phyloP scores from a whole-genome alignment of 2,113 vertebrate genomes.

The Indri indri region DNA sequence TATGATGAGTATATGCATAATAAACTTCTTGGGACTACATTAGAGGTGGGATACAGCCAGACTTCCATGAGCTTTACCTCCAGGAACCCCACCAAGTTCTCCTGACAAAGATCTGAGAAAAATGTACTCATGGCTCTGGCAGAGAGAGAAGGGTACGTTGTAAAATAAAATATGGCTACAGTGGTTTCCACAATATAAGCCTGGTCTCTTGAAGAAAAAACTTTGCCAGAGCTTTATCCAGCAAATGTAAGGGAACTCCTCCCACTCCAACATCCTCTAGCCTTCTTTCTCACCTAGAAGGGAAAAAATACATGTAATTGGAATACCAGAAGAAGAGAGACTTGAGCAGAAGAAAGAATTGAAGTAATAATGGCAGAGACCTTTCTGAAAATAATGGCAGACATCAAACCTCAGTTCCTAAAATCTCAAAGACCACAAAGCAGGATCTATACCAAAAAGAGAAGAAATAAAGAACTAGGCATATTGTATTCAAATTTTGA shows the following conservation, averaged over 20 bases:
- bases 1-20: rapidly evolving
- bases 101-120: background rate
- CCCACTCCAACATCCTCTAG: background rate
- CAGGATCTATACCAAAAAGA: background rate
- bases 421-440: background rate
- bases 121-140: background rate
- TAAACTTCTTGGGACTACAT: background rate
- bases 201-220: background rate
- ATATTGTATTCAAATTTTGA: background rate
- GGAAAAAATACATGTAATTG: background rate
- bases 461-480: background rate
- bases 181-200: background rate
- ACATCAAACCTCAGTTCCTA: background rate
- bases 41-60: background rate
- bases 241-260: background rate
- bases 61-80: background rate
- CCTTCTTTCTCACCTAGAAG: background rate
- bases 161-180: background rate
- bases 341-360: background rate
- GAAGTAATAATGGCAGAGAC: background rate
- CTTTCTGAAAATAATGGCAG: background rate
- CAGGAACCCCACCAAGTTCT: background rate
- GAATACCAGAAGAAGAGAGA: background rate
- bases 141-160: background rate
- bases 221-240: background rate